These are phyloP conservation scores for Cercopithecus mona DNA, from an alignment of 2,113 vertebrate species.

Conservation along the genomic window DNA sequence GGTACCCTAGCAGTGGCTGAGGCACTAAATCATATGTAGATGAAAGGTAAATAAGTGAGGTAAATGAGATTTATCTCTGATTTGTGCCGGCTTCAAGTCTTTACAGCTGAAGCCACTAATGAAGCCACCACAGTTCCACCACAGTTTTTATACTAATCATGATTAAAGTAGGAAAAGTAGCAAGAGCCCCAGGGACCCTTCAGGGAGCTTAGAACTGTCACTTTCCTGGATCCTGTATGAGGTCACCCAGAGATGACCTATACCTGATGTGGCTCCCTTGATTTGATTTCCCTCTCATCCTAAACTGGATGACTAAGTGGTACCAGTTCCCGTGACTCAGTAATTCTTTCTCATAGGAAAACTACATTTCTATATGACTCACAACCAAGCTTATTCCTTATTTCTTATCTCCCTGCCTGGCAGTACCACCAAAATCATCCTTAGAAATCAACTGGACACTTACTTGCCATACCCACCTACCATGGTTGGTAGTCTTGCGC, in stretches of 20 bases:
- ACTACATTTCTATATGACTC: background rate
- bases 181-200: background rate
- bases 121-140: background rate
- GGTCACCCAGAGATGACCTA: background rate
- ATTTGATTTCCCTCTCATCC: slow-evolving; percentile 26
- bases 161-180: background rate
- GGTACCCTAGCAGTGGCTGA: background rate
- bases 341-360: slow-evolving; percentile 17
- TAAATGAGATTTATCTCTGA: background rate
- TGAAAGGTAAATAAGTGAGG: background rate
- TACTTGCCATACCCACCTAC: background rate
- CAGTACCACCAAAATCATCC: background rate
- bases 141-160: background rate
- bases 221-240: background rate
- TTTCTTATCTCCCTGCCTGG: background rate
- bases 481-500: background rate
- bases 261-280: background rate
- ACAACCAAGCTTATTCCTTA: background rate
- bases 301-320: background rate
- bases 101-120: slow-evolving; percentile 1
- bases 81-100: background rate
- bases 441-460: background rate
- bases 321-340: background rate
- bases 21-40: background rate
- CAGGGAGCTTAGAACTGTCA: background rate